Evolutionary conservation across 1,140 invertebrate species (phyloP).

Genomic region (Mylabris phalerata): DNA sequence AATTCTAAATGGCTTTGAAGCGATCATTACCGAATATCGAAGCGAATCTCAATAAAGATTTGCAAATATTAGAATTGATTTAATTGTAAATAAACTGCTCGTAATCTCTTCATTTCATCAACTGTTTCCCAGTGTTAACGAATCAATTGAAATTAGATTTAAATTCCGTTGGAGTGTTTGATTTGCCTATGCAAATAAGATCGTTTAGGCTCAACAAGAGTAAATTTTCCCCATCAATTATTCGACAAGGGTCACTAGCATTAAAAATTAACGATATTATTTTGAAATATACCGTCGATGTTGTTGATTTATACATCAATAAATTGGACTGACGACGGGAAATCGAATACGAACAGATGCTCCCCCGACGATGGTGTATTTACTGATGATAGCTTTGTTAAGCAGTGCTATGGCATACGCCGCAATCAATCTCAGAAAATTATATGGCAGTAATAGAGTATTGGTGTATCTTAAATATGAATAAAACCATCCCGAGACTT

Average conservation of each 20-base stretch:
- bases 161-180: too few species aligned
- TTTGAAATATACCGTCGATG: background rate
- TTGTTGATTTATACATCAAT: constrained; percentile 6
- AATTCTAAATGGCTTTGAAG: too few species aligned
- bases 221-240: too few species aligned
- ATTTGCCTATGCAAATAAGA: too few species aligned
- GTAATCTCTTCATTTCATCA: too few species aligned
- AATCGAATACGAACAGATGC: constrained; percentile 6
- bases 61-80: too few species aligned
- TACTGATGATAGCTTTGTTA: constrained; percentile 1
- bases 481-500: constrained; percentile 3
- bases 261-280: constrained; percentile 4
- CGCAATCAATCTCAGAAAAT: constrained; percentile 4
- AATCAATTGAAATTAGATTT: too few species aligned
- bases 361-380: background rate
- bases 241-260: background rate
- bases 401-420: background rate
- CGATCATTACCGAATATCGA: too few species aligned
- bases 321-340: constrained; percentile 3
- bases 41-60: too few species aligned
- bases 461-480: constrained; percentile 7
- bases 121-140: too few species aligned
- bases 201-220: too few species aligned
- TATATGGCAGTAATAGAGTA: background rate
- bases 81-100: too few species aligned